Conservation (phyloP, 2,113 vertebrate species). For the Stictonetta naevosa region DNA sequence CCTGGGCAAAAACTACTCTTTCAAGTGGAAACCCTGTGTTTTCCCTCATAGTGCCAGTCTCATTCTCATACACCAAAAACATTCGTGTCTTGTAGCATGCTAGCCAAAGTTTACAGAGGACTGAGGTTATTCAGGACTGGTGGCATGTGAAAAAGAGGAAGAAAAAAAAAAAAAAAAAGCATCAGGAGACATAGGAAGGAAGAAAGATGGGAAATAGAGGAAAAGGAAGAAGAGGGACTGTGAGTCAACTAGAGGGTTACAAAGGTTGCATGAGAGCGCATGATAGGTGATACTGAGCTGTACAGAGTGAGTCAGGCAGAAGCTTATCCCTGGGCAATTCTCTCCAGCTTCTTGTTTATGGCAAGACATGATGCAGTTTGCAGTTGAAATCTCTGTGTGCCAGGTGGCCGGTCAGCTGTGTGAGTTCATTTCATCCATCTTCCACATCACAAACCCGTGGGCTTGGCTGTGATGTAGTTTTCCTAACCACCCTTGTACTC, state of each 20-base stretch:
- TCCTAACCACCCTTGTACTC: background rate
- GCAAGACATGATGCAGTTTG: background rate
- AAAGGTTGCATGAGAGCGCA: background rate
- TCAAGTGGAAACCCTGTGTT: background rate
- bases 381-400: background rate
- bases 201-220: background rate
- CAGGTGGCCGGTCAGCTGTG: background rate
- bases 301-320: background rate
- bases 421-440: background rate
- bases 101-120: background rate
- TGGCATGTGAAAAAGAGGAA: background rate
- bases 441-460: background rate
- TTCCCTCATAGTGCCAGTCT: background rate
- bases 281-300: background rate
- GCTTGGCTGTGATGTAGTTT: background rate
- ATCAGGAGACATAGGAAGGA: background rate
- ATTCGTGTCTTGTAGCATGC: background rate
- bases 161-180: background rate
- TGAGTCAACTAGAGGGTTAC: background rate
- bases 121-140: background rate
- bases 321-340: background rate
- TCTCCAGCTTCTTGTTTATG: background rate
- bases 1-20: background rate
- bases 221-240: background rate
- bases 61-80: background rate